Percentiles rank a stretch among this genome's conserved stretches.
Evolutionary conservation across 2,113 vertebrate genomes (phyloP).

Genomic region (Amphilophus citrinellus): DNA sequence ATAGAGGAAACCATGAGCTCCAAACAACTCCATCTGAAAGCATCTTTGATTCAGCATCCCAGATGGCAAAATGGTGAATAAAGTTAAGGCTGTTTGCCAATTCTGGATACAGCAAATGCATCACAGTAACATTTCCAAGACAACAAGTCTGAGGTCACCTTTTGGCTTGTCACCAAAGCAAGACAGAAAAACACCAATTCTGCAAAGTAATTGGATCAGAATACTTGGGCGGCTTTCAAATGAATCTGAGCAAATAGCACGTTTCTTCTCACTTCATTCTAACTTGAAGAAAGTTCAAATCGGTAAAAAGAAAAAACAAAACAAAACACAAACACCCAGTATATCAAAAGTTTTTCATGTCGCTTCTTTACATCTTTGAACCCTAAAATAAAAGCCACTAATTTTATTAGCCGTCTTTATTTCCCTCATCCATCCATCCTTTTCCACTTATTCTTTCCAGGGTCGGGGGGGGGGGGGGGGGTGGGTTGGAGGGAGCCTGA

Average conservation of each 20-base stretch:
- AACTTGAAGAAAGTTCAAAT: background rate
- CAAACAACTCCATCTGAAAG: conserved; percentile 6
- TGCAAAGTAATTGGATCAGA: conserved; percentile 11
- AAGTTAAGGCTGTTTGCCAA: conserved; percentile 9
- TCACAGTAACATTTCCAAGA: conserved; percentile 22
- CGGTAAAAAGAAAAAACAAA: background rate
- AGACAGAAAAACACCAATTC: background rate
- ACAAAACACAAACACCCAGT: fast-evolving
- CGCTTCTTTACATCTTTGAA: background rate
- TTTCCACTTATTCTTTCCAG: too few relatives aligned
- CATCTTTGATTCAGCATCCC: background rate
- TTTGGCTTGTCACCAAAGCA: background rate
- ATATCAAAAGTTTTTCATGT: background rate
- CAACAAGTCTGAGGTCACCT: conserved; percentile 26
- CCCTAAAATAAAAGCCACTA: background rate
- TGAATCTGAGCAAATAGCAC: background rate
- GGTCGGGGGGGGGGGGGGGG: too few relatives aligned
- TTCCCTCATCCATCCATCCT: background rate
- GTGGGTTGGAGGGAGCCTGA: too few relatives aligned
- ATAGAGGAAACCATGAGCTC: background rate
- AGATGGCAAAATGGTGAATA: conserved; percentile 21
- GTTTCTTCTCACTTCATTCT: background rate
- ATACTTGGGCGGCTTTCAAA: conserved; percentile 9
- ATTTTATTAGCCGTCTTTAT: background rate
- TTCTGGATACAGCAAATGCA: conserved; percentile 30